Conservation (phyloP, 2,888 invertebrate species). For the Drosophila acutilabella region DNA sequence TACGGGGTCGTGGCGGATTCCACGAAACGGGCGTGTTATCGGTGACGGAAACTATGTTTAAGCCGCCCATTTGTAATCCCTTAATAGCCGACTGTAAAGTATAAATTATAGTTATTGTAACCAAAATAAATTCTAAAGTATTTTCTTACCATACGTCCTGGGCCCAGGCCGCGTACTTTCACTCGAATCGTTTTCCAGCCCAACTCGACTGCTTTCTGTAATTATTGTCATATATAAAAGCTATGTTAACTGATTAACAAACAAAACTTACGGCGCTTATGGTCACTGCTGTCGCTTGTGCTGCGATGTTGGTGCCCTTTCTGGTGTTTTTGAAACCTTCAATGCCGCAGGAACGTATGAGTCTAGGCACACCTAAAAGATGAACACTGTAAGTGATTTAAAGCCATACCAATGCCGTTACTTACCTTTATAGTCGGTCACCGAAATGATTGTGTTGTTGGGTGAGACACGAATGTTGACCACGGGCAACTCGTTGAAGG, state of each 20-base stretch:
- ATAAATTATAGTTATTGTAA: constrained; percentile 7
- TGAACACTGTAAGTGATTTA: background rate
- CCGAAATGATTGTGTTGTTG: constrained; percentile 94
- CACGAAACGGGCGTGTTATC: constrained; percentile 94
- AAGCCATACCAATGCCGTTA: background rate
- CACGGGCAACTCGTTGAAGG: constrained; percentile 92
- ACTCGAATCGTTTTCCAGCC: constrained; percentile 92
- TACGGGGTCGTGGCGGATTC: constrained; percentile 93
- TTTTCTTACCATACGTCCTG: constrained; percentile 93
- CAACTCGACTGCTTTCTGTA: constrained; percentile 89
- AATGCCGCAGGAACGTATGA: constrained; percentile 92
- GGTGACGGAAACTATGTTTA: constrained; percentile 96
- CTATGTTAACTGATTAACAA: background rate
- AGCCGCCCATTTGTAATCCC: constrained; percentile 96
- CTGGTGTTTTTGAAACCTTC: constrained; percentile 98
- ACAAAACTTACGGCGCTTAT: constrained; percentile 88
- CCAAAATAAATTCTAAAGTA: background rate
- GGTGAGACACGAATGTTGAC: constrained; percentile 92
- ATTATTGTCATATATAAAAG: background rate
- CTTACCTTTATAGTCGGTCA: constrained; percentile 90
- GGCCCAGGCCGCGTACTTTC: constrained; percentile 92
- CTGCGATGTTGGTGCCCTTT: constrained; percentile 98
- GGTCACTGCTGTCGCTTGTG: constrained; percentile 95
- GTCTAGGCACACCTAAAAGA: constrained; percentile 86
- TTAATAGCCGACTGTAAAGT: constrained; percentile 93